These are phyloP conservation scores for Zosterops lateralis DNA, from an alignment of 2,113 vertebrate species.

Conservation along the genomic window DNA sequence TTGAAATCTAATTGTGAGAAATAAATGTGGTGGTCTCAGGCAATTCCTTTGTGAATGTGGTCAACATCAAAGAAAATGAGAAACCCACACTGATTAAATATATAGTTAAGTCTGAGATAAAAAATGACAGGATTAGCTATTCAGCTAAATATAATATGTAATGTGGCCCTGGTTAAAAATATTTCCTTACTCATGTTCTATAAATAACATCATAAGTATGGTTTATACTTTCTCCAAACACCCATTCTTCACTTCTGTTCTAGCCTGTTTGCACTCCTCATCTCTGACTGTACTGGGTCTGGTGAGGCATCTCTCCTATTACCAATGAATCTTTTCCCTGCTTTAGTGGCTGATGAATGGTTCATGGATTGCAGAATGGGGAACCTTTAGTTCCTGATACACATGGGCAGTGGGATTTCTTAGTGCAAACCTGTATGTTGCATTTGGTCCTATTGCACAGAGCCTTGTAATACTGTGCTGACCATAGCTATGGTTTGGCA, in stretches of 20 bases:
- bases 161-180: neutral
- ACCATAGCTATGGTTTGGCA: neutral
- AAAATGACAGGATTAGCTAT: slow-evolving; percentile 4
- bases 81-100: neutral
- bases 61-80: neutral
- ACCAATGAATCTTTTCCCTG: neutral
- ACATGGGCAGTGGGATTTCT: neutral
- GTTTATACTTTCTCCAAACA: neutral
- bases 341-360: neutral
- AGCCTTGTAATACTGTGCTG: neutral
- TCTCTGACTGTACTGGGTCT: neutral
- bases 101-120: neutral
- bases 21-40: neutral
- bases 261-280: neutral
- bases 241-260: neutral
- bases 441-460: neutral
- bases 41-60: neutral
- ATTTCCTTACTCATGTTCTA: neutral
- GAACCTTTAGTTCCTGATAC: neutral
- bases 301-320: neutral
- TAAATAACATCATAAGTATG: neutral
- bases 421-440: neutral
- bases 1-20: neutral
- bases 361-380: neutral
- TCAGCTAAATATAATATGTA: neutral